A percentile compares a stretch with the other conserved stretches of the same genome.
phyloP scores from a whole-genome alignment of 2,113 vertebrate genomes.

The Myxocyprinus asiaticus region DNA sequence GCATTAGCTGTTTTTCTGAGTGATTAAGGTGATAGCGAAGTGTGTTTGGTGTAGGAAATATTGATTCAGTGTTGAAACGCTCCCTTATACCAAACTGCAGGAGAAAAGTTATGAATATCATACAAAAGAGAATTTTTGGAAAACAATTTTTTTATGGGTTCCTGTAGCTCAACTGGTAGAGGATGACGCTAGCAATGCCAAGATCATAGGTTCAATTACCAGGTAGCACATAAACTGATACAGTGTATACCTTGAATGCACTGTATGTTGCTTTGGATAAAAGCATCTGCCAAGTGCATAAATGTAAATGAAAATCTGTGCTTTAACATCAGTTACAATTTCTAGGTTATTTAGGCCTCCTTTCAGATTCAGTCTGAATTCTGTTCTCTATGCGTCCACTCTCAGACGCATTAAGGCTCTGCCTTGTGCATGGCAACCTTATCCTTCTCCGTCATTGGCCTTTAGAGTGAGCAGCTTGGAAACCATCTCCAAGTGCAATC shows the following conservation, averaged over 20 bases:
- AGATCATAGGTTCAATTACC: too few species aligned
- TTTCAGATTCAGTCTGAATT: background rate
- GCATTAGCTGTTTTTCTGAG: slow-evolving; percentile 16
- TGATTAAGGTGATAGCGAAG: background rate
- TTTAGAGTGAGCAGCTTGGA: slow-evolving; percentile 35
- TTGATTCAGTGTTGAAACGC: slow-evolving; percentile 18
- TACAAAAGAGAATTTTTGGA: background rate
- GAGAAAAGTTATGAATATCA: background rate
- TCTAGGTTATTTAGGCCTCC: slow-evolving; percentile 9
- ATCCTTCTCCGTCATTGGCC: slow-evolving; percentile 49
- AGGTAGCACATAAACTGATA: too few species aligned
- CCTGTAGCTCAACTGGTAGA: too few species aligned
- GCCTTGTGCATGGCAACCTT: slow-evolving; percentile 29
- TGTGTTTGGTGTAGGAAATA: slow-evolving; percentile 2
- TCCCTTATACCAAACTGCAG: slow-evolving; percentile 1
- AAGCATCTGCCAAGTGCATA: too few species aligned
- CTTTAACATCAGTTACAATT: slow-evolving; percentile 7
- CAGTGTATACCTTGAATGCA: too few species aligned
- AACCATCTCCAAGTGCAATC: slow-evolving; percentile 40
- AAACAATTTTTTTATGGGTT: background rate
- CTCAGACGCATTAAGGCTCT: slow-evolving; percentile 38
- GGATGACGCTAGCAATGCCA: too few species aligned
- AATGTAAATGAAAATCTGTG: background rate
- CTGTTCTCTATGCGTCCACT: slow-evolving; percentile 10
- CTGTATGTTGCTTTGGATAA: too few species aligned